These are phyloP conservation scores for Allenopithecus nigroviridis DNA, from an alignment of 2,797 vertebrate genomes.

Conservation along the genomic window DNA sequence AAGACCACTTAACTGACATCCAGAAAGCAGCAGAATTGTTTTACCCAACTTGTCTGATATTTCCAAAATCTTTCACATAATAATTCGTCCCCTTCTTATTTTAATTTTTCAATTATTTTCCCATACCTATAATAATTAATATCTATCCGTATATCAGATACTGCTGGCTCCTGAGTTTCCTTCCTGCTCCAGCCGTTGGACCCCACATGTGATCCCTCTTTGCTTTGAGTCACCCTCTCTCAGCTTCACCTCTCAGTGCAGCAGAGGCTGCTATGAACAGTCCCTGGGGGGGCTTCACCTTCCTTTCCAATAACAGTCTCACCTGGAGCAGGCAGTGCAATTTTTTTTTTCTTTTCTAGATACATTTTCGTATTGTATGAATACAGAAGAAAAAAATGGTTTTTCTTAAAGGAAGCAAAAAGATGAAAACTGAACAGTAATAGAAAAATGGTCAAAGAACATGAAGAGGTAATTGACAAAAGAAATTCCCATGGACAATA, in stretches of 20 bases:
- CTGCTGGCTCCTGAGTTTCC: background rate
- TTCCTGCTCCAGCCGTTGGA: background rate
- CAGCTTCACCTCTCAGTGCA: too few relatives aligned
- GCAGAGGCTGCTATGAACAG: rapidly evolving
- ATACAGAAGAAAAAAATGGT: background rate
- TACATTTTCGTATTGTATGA: background rate
- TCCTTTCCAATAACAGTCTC: background rate
- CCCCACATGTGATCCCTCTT: rapidly evolving
- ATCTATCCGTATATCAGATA: background rate
- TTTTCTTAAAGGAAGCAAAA: background rate
- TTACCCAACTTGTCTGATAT: background rate
- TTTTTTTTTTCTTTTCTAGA: background rate
- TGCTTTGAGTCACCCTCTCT: rapidly evolving
- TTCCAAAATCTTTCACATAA: background rate
- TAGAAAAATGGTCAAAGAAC: background rate
- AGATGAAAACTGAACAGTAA: background rate
- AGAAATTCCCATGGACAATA: background rate
- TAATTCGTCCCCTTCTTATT: background rate
- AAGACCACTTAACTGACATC: background rate
- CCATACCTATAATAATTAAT: background rate
- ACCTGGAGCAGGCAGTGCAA: background rate
- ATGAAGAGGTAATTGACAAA: background rate
- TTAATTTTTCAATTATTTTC: background rate
- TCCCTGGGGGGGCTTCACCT: background rate
- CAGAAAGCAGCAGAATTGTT: background rate